phyloP scores from a whole-genome alignment of 1,140 invertebrate species.

The Diachasma alloeum region DNA sequence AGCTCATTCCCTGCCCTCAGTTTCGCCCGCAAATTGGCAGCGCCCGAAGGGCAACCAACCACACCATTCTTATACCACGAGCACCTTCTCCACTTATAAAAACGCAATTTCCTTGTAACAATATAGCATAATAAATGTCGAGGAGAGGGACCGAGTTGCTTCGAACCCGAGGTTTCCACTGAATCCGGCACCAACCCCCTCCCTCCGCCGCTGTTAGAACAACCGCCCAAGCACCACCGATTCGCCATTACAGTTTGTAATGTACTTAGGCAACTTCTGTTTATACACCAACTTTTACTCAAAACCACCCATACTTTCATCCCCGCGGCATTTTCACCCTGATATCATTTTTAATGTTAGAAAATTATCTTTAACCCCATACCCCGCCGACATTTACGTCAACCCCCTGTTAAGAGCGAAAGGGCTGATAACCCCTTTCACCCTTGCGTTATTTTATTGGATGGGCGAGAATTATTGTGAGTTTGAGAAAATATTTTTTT shows the following conservation, averaged over 20 bases:
- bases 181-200: constrained; percentile 24
- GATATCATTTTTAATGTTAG: constrained; percentile 63
- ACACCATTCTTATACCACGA: constrained; percentile 25
- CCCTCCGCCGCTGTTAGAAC: constrained; percentile 27
- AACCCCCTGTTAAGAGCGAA: background rate
- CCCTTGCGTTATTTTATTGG: background rate
- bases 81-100: constrained; percentile 51
- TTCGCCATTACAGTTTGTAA: constrained; percentile 65
- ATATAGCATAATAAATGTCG: constrained; percentile 62
- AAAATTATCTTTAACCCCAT: constrained; percentile 57
- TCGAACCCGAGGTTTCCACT: constrained; percentile 34
- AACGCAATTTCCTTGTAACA: constrained; percentile 64
- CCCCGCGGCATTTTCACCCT: constrained; percentile 44
- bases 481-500: background rate
- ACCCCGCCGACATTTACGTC: background rate
- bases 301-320: constrained; percentile 16
- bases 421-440: background rate
- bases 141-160: constrained; percentile 34
- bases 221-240: constrained; percentile 50
- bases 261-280: constrained; percentile 66
- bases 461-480: background rate
- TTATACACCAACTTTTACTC: constrained; percentile 64
- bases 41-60: constrained; percentile 18
- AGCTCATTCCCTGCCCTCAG: background rate
- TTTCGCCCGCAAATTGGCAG: constrained; percentile 23